Evolutionary conservation across 1,140 invertebrate species (phyloP).

Genomic region (Sitobion miscanthi): DNA sequence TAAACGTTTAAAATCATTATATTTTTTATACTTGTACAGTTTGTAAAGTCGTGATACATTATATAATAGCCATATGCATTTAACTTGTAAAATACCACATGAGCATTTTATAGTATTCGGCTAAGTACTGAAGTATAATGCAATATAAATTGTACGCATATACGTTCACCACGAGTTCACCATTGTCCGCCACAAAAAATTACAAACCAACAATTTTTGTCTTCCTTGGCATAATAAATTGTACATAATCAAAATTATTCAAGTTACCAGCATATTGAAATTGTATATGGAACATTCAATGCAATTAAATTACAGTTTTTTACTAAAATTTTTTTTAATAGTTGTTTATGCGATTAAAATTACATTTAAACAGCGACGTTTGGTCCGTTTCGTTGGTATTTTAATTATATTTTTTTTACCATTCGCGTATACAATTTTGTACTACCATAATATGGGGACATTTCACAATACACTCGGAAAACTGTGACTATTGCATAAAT

Average conservation of each 20-base stretch:
- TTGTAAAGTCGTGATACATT: neutral
- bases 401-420: neutral
- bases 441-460: neutral
- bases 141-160: neutral
- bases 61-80: neutral
- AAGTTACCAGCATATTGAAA: neutral
- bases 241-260: neutral
- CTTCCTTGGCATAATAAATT: neutral
- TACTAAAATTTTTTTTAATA: neutral
- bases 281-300: neutral
- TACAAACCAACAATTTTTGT: neutral
- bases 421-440: neutral
- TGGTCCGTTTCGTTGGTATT: neutral
- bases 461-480: neutral
- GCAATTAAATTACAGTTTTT: neutral
- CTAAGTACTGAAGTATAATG: neutral
- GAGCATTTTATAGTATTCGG: neutral
- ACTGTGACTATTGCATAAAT: neutral
- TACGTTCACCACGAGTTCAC: neutral
- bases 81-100: neutral
- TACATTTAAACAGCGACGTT: neutral
- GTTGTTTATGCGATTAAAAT: neutral
- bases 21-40: neutral
- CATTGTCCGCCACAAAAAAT: neutral
- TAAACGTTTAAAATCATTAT: neutral